phyloP scores from a whole-genome alignment of 2,797 vertebrate species.

The Valencia hispanica region DNA sequence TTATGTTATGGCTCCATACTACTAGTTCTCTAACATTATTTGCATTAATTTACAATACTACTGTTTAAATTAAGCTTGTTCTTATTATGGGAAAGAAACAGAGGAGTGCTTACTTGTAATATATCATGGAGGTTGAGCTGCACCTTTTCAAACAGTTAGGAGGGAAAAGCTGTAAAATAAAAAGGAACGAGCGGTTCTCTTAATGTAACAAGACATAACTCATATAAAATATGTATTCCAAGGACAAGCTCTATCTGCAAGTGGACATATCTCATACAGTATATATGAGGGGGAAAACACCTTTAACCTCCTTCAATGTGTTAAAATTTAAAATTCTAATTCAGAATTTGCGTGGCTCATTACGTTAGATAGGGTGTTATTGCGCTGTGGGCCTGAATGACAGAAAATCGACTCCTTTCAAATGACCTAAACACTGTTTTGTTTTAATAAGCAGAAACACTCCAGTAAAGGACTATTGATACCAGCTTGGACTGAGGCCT shows the following conservation, averaged over 20 bases:
- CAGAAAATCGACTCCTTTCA: conserved; percentile 12
- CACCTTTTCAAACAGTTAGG: conserved; percentile 15
- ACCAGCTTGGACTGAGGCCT: conserved; percentile 1
- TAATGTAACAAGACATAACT: conserved; percentile 41
- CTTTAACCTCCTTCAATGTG: not conserved
- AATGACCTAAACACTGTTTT: conserved; percentile 4
- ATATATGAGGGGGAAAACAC: conserved; percentile 10
- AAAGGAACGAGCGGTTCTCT: conserved; percentile 24
- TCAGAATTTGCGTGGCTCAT: conserved; percentile 4
- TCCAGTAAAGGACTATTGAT: conserved; percentile 14
- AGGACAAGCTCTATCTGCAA: conserved; percentile 19
- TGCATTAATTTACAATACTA: conserved; percentile 39
- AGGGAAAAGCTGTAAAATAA: conserved; percentile 13
- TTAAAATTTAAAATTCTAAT: conserved; percentile 1
- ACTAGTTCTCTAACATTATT: conserved; percentile 28
- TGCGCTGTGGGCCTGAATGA: conserved; percentile 1
- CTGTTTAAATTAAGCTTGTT: conserved; percentile 42
- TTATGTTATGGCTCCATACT: conserved; percentile 47
- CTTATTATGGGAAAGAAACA: conserved; percentile 39
- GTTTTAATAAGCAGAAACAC: conserved; percentile 26
- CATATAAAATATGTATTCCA: conserved; percentile 53
- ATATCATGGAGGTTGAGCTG: conserved; percentile 25
- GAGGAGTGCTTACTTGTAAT: conserved; percentile 21
- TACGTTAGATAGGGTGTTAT: conserved; percentile 6
- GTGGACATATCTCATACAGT: conserved; percentile 9